phyloP scores from a whole-genome alignment of 1,140 invertebrate genomes.

The Zaprionus tsacasi region DNA sequence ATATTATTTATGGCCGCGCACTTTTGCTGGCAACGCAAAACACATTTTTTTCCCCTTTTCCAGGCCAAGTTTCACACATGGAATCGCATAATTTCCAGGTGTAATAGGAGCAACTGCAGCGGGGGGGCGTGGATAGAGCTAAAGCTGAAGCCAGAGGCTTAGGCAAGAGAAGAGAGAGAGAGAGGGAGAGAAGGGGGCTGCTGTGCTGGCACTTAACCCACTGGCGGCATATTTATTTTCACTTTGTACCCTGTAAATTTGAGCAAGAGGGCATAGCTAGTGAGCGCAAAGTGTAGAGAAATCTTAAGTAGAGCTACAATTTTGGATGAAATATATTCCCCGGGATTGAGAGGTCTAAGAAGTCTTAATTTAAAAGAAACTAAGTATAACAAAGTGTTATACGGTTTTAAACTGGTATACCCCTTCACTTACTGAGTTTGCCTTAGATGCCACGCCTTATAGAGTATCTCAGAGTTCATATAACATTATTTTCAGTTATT shows the following conservation, averaged over 20 bases:
- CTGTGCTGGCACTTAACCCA: constrained; percentile 38
- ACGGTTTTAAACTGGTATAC: no score
- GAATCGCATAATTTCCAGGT: constrained; percentile 66
- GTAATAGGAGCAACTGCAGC: constrained; percentile 5
- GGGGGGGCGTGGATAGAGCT: neutral
- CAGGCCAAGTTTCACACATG: constrained; percentile 53
- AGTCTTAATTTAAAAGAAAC: no score
- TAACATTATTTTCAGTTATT: neutral
- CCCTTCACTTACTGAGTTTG: neutral
- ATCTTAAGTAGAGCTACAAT: no score
- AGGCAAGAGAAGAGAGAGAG: neutral
- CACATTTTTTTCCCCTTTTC: constrained; percentile 27
- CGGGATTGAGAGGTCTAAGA: no score
- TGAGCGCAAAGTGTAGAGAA: neutral
- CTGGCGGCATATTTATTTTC: constrained; percentile 25
- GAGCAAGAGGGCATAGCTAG: neutral
- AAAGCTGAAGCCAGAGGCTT: constrained; percentile 3
- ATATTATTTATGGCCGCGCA: constrained; percentile 62
- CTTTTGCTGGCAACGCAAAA: constrained; percentile 54
- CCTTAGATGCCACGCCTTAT: neutral
- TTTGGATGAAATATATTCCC: no score
- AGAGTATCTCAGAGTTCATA: constrained; percentile 4
- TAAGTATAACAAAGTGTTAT: no score
- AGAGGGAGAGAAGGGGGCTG: neutral
- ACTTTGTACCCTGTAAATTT: neutral